Evolutionary conservation across 2,888 invertebrate genomes (phyloP).

Genomic region (Mimas tiliae): DNA sequence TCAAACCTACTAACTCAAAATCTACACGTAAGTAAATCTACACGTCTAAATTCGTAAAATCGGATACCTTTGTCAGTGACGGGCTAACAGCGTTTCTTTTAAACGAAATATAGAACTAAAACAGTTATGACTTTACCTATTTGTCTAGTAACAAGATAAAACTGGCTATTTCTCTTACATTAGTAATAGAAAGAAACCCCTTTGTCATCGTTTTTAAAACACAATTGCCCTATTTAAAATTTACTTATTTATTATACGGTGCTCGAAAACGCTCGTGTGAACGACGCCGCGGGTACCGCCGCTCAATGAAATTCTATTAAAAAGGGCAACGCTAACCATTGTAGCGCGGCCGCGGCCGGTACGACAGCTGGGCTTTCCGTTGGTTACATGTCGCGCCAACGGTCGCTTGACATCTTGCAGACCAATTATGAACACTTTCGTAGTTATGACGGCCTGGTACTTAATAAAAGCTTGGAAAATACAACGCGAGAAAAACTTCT

Average conservation of each 20-base stretch:
- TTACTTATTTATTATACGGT: conserved; percentile 11
- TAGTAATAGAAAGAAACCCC: neutral
- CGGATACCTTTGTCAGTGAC: no score
- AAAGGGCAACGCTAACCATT: conserved; percentile 55
- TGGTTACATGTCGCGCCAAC: conserved; percentile 33
- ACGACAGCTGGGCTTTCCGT: conserved; percentile 63
- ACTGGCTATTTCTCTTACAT: neutral
- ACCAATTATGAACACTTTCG: conserved; percentile 22
- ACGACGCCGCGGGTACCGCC: conserved; percentile 28
- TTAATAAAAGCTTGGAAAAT: no score
- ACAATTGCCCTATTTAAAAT: conserved; percentile 16
- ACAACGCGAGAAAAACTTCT: no score
- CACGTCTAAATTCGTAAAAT: no score
- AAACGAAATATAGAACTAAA: no score
- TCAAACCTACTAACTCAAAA: no score
- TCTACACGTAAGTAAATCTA: no score
- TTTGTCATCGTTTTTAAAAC: neutral
- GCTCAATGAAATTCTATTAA: conserved; percentile 59
- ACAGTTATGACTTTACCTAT: no score
- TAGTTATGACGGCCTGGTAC: conserved; percentile 28
- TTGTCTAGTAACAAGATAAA: neutral
- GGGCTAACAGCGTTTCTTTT: no score
- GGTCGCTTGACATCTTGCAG: conserved; percentile 11
- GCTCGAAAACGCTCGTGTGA: conserved; percentile 19
- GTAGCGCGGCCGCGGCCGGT: conserved; percentile 43